These are phyloP conservation scores for Willisornis vidua DNA, from an alignment of 2,113 vertebrate species.

Conservation along the genomic window DNA sequence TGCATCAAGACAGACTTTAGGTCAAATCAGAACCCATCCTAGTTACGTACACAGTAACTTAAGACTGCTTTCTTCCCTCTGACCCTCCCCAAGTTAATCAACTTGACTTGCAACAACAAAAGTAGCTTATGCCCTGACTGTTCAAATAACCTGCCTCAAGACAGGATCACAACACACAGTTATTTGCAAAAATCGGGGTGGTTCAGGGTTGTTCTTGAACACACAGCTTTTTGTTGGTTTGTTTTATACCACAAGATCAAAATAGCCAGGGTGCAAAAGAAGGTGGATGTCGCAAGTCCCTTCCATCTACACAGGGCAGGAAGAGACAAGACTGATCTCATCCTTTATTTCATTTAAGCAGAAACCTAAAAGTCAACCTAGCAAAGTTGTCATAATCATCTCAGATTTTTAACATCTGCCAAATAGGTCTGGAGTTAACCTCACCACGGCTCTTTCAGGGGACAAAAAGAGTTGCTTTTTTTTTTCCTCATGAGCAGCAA, in stretches of 20 bases:
- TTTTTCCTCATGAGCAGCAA: background rate
- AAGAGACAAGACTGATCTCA: background rate
- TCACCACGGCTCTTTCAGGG: background rate
- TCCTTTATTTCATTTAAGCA: background rate
- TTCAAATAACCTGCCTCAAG: background rate
- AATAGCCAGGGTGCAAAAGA: background rate
- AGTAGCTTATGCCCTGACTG: background rate
- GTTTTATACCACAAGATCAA: background rate
- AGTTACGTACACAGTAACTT: conserved; percentile 70
- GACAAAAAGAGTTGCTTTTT: background rate
- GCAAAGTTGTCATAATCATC: background rate
- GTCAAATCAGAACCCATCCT: conserved; percentile 80
- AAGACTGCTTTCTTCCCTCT: conserved; percentile 64
- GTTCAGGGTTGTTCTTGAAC: background rate
- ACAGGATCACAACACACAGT: background rate
- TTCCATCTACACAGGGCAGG: background rate
- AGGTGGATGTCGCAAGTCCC: background rate
- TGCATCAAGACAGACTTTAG: conserved; percentile 85
- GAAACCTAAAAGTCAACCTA: background rate
- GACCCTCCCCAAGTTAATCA: conserved; percentile 52
- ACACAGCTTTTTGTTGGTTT: background rate
- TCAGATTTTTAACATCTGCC: background rate
- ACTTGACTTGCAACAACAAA: conserved; percentile 17
- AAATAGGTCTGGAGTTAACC: background rate
- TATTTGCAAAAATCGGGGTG: background rate